Evolutionary conservation across 2,113 vertebrate genomes (phyloP), one percentile per base, ranked within the genome.

Genomic region (Mola mola): DNA sequence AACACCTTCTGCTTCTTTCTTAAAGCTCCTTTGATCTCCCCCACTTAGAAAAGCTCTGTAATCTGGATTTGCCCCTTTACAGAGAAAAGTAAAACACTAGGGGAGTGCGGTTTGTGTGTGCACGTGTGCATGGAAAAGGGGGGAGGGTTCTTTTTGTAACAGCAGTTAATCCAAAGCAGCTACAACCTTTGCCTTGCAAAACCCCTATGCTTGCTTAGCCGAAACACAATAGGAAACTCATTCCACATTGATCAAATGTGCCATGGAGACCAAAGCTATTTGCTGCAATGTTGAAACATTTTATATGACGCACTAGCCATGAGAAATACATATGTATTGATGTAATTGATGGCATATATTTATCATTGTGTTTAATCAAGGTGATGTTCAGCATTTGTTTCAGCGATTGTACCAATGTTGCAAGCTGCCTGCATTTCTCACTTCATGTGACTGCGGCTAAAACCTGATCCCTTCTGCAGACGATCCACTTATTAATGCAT

Each of bases 321-420:
- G 8, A 44, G 17, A 13, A 8, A 48, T 22, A 47, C 8, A 33
- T 7, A 29, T 29, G 6, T 44, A n/a, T 47, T 21, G 1, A 56
- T 26, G 7, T 26, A 41, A 52, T 49, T 25, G 49, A 40, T 11
- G 13, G 4, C 4, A 36, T 6, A 19, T 17, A 38, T 51, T 47
- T 15, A 43, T 38, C 3, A 46, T 46, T 62, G 53, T 7, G 3
- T 46, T 60, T 17, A 49, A 60, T 40, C 12, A 51, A 16, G 21
- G 21, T 16, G 5, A 65, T 48, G 51, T 37, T 69, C 11, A 63
- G 22, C n/a, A 26, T 16, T 41, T 9, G 15, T 4, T 21, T 49
- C 20, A 26, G 34, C 37, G n/a, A 22, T 8, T 86, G 67, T 88
- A 87, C 82, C 92, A 87, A 82, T 89, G 88, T 89, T 88, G 15